These are phyloP conservation scores for Erynnis tages DNA, from an alignment of 2,888 invertebrate genomes.

Conservation along the genomic window DNA sequence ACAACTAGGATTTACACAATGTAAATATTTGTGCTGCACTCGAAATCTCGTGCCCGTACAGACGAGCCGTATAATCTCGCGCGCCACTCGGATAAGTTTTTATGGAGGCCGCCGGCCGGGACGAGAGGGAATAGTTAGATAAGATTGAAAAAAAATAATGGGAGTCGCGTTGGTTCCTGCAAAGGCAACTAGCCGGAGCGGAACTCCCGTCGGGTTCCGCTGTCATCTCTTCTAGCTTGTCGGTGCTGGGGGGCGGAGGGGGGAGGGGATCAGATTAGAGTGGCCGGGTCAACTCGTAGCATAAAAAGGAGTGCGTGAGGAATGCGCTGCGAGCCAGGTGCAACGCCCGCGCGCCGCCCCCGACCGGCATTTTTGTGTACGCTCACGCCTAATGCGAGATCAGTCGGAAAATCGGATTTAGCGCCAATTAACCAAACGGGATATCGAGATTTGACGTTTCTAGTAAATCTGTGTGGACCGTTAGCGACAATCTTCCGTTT, in stretches of 20 bases:
- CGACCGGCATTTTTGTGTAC: conserved; percentile 70
- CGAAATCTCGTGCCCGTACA: conserved; percentile 23
- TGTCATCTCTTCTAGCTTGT: conserved; percentile 48
- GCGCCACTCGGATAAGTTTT: conserved; percentile 45
- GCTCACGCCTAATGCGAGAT: conserved; percentile 54
- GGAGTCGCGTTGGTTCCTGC: conserved; percentile 43
- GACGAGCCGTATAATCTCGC: conserved; percentile 20
- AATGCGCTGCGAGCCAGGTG: conserved; percentile 77
- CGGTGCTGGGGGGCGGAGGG: conserved; percentile 41
- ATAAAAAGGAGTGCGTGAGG: conserved; percentile 80
- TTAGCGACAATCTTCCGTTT: conserved; percentile 24
- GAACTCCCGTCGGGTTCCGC: conserved; percentile 43
- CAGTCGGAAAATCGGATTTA: conserved; percentile 49
- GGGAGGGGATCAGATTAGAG: conserved; percentile 49
- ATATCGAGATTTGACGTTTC: conserved; percentile 17
- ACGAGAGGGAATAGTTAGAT: conserved; percentile 59
- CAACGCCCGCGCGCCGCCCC: conserved; percentile 74
- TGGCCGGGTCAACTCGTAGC: conserved; percentile 64
- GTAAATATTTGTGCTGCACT: conserved; percentile 60
- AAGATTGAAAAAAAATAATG: conserved; percentile 56
- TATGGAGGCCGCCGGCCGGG: conserved; percentile 51
- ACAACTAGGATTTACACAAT: conserved; percentile 45
- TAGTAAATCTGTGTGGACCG: conserved; percentile 24
- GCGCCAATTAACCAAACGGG: conserved; percentile 32
- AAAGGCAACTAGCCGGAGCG: conserved; percentile 39